A percentile compares a stretch with the other conserved stretches of the same genome.
phyloP scores from a whole-genome alignment of 2,113 vertebrate genomes.

The Plecotus auritus region DNA sequence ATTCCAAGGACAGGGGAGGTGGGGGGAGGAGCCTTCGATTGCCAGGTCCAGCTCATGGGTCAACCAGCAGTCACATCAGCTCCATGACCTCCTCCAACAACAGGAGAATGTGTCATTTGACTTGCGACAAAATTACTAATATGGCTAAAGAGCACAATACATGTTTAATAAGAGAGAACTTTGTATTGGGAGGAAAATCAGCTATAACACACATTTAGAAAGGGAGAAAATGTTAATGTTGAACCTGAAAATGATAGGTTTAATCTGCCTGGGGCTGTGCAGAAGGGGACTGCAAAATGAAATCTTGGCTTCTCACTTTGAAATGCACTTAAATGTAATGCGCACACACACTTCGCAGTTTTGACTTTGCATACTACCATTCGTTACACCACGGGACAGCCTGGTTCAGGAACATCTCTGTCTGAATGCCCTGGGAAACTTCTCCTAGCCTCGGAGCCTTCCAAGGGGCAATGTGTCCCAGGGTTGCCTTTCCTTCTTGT shows the following conservation, averaged over 20 bases:
- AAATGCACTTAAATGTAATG: background rate
- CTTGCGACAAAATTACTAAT: background rate
- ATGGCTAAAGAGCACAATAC: background rate
- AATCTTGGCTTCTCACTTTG: background rate
- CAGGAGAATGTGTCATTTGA: background rate
- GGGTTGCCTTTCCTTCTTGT: background rate
- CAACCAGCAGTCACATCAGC: background rate
- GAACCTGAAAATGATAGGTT: background rate
- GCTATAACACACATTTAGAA: background rate
- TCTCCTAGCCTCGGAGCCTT: background rate
- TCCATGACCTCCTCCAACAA: background rate
- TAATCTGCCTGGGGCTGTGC: background rate
- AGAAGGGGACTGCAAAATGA: background rate
- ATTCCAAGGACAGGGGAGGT: background rate
- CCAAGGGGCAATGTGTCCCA: background rate
- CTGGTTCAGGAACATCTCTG: background rate
- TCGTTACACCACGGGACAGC: too few species aligned
- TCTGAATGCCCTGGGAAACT: background rate
- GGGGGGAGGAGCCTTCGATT: accelerated
- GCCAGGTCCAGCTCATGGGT: background rate
- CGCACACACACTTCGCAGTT: background rate
- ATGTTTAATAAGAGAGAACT: background rate
- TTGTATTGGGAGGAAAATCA: background rate
- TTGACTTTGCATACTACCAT: background rate
- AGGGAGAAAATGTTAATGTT: background rate